Conservation (phyloP, 2,888 invertebrate species). For the Drosophila anomelani region DNA sequence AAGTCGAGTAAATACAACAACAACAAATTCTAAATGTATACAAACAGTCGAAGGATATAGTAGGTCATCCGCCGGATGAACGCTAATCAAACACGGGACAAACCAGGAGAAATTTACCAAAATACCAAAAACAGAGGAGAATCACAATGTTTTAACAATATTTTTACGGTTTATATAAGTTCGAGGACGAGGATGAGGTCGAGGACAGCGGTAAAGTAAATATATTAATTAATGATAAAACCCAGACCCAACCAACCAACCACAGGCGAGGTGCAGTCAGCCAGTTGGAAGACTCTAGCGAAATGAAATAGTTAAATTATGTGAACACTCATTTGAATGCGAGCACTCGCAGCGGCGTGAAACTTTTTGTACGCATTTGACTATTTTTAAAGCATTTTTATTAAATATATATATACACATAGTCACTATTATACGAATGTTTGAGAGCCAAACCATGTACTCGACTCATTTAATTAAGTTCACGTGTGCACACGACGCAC, state of each 20-base stretch:
- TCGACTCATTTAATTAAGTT: conserved; percentile 67
- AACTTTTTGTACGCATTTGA: conserved; percentile 77
- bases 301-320: conserved; percentile 56
- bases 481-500: conserved; percentile 47
- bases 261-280: conserved; percentile 33
- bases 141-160: conserved; percentile 77
- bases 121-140: conserved; percentile 16
- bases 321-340: conserved; percentile 40
- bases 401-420: conserved; percentile 50
- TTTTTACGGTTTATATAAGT: conserved; percentile 79
- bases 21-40: conserved; percentile 55
- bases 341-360: conserved; percentile 69
- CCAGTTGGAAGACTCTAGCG: conserved; percentile 42
- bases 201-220: conserved; percentile 48
- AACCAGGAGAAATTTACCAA: conserved; percentile 43
- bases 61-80: conserved; percentile 54
- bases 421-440: conserved; percentile 66
- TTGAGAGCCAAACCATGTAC: conserved; percentile 54
- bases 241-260: conserved; percentile 29
- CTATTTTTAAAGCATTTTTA: conserved; percentile 80
- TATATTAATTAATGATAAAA: conserved; percentile 48
- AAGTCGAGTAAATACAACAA: conserved; percentile 56
- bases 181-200: conserved; percentile 48
- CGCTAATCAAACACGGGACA: conserved; percentile 68
- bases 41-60: conserved; percentile 64